These are phyloP conservation scores for Pipistrellus pygmaeus DNA, from an alignment of 2,797 vertebrate genomes.

Conservation along the genomic window DNA sequence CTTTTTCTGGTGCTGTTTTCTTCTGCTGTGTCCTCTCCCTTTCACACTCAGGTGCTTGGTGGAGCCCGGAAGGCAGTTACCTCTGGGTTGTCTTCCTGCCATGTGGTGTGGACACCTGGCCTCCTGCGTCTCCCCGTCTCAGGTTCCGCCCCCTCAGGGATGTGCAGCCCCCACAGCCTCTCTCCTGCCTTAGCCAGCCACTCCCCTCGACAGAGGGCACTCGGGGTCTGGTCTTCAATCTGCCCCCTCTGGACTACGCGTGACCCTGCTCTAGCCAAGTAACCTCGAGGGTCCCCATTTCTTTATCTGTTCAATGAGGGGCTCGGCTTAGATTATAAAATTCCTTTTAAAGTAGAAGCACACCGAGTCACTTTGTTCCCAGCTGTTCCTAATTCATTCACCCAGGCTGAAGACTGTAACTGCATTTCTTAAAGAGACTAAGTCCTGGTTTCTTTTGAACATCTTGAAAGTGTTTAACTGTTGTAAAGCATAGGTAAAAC, in stretches of 20 bases:
- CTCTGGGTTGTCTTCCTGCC: not conserved
- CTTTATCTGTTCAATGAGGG: not conserved
- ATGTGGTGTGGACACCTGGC: not conserved
- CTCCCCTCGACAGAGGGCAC: not conserved
- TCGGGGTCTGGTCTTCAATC: not conserved
- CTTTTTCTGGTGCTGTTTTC: not conserved
- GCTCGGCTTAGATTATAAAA: not conserved
- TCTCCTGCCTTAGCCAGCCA: rapidly evolving
- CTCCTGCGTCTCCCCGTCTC: not conserved
- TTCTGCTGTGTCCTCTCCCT: not conserved
- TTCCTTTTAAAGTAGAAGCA: conserved; percentile 5
- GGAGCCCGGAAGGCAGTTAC: not conserved
- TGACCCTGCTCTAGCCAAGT: not conserved
- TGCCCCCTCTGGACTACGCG: not conserved
- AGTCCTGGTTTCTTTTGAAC: conserved; percentile 46
- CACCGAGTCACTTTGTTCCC: conserved; percentile 17
- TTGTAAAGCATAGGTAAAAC: conserved; percentile 21
- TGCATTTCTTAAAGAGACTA: not conserved
- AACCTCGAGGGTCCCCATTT: not conserved
- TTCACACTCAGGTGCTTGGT: not conserved
- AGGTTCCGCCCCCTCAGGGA: not conserved
- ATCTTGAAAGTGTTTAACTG: conserved; percentile 30
- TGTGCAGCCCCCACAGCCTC: not conserved
- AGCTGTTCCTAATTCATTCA: conserved; percentile 34
- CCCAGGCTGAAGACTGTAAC: not conserved